Evolutionary conservation across 2,797 vertebrate genomes (phyloP), one percentile per base, ranked within the genome.

Genomic region (Saxicola maurus): DNA sequence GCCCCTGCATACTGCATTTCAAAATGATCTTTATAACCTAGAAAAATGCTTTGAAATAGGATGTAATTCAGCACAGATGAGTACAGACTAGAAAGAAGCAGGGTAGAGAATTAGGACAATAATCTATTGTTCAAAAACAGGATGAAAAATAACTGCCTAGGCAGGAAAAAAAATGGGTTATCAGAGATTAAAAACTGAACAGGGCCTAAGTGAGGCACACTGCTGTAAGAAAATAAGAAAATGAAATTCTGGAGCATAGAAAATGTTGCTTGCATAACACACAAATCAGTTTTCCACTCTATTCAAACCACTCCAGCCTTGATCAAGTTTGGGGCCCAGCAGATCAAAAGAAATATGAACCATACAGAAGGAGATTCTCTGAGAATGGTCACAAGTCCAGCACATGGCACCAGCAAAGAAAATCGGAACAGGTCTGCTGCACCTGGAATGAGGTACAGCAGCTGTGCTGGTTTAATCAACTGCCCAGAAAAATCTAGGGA

Each of bases 11-110:
- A 76, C 11, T 25, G 9, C 43, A n/a, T 71, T 82, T 91, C 68
- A 77, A 87, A 92, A 61, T 71, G 0, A 90, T 82, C 75, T 56
- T 43, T 75, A 93, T 91, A 91, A 91, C 84, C 68, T 30, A 77
- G 89, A 91, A 94, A 94, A 91, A 56, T 11, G 57, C 76, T 91
- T 64, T 82, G 53, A 89, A 89, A 93, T 40, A 71, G 57, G 71
- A 71, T 42, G 31, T 25, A 87, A 90, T 82, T 90, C 78, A 60
- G 78, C 49, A 73, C 67, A 82, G 67, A 51, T 0, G 0, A 84
- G 49, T 76, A 61, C 21, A 42, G 37, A 86, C 33, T 9, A 76
- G 56, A 90, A 90, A 84, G 72, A 80, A 85, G 72, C 56, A 74
- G 79, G 13, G 25, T 23, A 67, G 46, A 79, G 43, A 94, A 80